Percentiles rank a stretch among this genome's conserved stretches.
phyloP scores from a whole-genome alignment of 2,797 vertebrate species.

The Sebastolobus alascanus region DNA sequence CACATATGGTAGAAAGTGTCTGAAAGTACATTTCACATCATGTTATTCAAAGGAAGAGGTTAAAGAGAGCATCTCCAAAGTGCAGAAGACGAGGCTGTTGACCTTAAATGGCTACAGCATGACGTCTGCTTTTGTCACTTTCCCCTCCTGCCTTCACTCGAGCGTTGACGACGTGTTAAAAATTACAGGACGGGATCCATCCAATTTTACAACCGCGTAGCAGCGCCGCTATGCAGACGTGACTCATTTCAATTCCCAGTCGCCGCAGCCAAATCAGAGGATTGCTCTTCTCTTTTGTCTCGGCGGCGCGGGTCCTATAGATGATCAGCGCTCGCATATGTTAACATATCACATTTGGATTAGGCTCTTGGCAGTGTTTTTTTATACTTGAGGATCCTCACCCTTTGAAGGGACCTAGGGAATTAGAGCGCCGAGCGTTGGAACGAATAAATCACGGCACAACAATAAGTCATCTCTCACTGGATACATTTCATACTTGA shows the following conservation, averaged over 20 bases:
- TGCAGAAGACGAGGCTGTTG: neutral
- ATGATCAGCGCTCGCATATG: slow-evolving; percentile 64
- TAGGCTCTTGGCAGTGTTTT: slow-evolving; percentile 53
- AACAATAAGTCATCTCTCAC: slow-evolving; percentile 64
- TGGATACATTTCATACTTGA: slow-evolving; percentile 61
- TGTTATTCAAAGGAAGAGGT: slow-evolving; percentile 11
- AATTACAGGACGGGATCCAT: slow-evolving; percentile 36
- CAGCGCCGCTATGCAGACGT: slow-evolving; percentile 39
- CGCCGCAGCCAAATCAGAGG: slow-evolving; percentile 50
- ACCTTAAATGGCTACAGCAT: neutral
- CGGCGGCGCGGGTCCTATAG: slow-evolving; percentile 55
- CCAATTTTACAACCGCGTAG: slow-evolving; percentile 26
- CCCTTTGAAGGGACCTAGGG: slow-evolving; percentile 42
- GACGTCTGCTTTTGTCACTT: slow-evolving; percentile 3
- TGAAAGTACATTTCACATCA: slow-evolving; percentile 12
- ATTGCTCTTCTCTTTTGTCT: slow-evolving; percentile 64
- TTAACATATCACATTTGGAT: slow-evolving; percentile 74
- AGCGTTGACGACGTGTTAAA: slow-evolving; percentile 25
- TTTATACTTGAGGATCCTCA: slow-evolving; percentile 42
- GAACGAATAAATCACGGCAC: slow-evolving; percentile 63
- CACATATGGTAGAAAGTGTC: neutral
- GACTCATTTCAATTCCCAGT: slow-evolving; percentile 63
- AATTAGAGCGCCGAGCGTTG: slow-evolving; percentile 67
- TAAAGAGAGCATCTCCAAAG: slow-evolving; percentile 27
- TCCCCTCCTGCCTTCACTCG: slow-evolving; percentile 4